phyloP scores from a whole-genome alignment of 2,888 invertebrate species.

The Meloe dianella region DNA sequence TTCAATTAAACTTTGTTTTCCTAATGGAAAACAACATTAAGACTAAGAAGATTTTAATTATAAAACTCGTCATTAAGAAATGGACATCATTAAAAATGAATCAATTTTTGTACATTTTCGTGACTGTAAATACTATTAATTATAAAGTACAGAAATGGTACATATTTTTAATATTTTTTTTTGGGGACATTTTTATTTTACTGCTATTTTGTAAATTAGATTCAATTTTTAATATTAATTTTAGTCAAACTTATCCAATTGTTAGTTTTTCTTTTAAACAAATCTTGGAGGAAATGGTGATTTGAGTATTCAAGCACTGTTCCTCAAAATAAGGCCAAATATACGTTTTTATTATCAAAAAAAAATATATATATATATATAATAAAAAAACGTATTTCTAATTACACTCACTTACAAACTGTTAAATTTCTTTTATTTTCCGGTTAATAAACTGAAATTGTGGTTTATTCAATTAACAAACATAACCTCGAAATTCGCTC shows the following conservation, averaged over 20 bases:
- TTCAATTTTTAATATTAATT: neutral
- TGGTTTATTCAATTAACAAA: neutral
- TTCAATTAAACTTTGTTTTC: neutral
- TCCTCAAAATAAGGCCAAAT: slow-evolving; percentile 1
- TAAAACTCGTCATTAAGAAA: neutral
- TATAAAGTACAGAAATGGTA: too few species aligned
- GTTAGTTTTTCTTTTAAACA: neutral
- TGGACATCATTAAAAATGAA: too few species aligned
- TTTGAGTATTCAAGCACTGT: neutral
- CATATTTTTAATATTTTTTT: neutral
- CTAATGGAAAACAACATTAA: neutral
- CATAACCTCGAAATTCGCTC: slow-evolving; percentile 14
- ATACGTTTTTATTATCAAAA: neutral
- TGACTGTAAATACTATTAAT: neutral
- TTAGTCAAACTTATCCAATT: slow-evolving; percentile 1
- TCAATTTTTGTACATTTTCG: neutral
- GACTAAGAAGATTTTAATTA: neutral
- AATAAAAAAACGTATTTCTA: too few species aligned
- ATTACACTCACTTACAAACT: too few species aligned
- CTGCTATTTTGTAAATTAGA: neutral
- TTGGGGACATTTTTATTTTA: neutral
- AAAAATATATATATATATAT: too few species aligned
- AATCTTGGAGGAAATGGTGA: neutral
- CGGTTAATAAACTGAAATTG: neutral
- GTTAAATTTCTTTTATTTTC: too few species aligned